phyloP scores from a whole-genome alignment of 2,888 invertebrate genomes.

The Drosophila anomelani region DNA sequence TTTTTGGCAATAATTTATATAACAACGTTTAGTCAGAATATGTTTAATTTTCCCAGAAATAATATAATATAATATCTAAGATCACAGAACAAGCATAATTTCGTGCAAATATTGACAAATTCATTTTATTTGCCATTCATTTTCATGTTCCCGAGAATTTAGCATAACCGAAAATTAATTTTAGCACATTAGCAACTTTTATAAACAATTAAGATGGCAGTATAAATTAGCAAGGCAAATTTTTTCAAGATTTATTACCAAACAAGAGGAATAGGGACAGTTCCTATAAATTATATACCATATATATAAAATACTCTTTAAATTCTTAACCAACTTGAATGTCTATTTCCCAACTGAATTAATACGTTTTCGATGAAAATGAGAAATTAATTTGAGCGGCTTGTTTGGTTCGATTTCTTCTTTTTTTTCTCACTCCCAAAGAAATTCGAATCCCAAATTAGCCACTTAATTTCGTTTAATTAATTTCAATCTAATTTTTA shows the following conservation, averaged over 20 bases:
- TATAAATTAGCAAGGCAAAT: constrained; percentile 65
- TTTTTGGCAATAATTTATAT: background rate
- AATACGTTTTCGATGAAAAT: constrained; percentile 69
- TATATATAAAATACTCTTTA: background rate
- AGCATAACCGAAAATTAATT: constrained; percentile 23
- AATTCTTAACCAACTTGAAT: constrained; percentile 1
- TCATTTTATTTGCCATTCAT: constrained; percentile 1
- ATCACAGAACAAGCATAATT: background rate
- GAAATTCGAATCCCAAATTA: constrained; percentile 59
- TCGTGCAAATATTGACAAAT: constrained; percentile 3
- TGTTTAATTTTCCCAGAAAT: constrained; percentile 1
- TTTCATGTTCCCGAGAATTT: constrained; percentile 17
- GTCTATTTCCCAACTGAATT: constrained; percentile 40
- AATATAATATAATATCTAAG: background rate
- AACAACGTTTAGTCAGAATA: background rate
- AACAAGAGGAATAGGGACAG: constrained; percentile 14
- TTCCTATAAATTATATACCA: constrained; percentile 7
- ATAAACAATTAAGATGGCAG: constrained; percentile 36
- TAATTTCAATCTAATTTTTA: constrained; percentile 70
- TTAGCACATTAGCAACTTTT: constrained; percentile 35
- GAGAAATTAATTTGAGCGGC: constrained; percentile 57
- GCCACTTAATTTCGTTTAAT: constrained; percentile 68
- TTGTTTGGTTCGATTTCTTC: constrained; percentile 30
- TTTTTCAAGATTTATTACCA: constrained; percentile 34
- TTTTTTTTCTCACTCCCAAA: constrained; percentile 10